Evolutionary conservation across 2,888 invertebrate genomes (phyloP).

Genomic region (Drosophila longiperda): DNA sequence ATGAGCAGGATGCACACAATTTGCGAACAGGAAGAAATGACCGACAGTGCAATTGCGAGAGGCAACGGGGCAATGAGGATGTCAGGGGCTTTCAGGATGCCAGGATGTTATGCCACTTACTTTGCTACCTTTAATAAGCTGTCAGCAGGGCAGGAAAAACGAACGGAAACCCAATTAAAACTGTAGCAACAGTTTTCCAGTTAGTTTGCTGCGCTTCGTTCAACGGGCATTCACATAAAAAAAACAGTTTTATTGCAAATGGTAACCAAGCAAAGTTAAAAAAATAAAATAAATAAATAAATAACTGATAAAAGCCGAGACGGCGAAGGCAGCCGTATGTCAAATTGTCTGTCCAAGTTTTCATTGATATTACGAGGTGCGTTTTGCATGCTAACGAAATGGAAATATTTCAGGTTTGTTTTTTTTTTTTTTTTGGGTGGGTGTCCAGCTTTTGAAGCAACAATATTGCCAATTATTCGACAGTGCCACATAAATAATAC

Average conservation of each 20-base stretch:
- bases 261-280: slow-evolving; percentile 27
- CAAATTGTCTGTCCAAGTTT: slow-evolving; percentile 37
- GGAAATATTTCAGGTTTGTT: slow-evolving; percentile 30
- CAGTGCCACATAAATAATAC: slow-evolving; percentile 20
- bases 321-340: slow-evolving; percentile 51
- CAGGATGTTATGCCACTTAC: slow-evolving; percentile 50
- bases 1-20: slow-evolving; percentile 68
- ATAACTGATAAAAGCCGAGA: neutral
- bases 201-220: slow-evolving; percentile 12
- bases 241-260: slow-evolving; percentile 39
- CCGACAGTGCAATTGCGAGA: slow-evolving; percentile 60
- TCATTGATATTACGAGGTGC: slow-evolving; percentile 43
- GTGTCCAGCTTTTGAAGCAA: slow-evolving; percentile 15
- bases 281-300: slow-evolving; percentile 4
- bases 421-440: slow-evolving; percentile 20
- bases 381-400: slow-evolving; percentile 59
- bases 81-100: slow-evolving; percentile 1
- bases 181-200: slow-evolving; percentile 32
- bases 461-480: slow-evolving; percentile 49
- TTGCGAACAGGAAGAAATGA: slow-evolving; percentile 65
- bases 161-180: slow-evolving; percentile 50
- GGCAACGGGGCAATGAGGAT: slow-evolving; percentile 5
- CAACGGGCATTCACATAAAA: slow-evolving; percentile 45
- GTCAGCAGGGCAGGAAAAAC: slow-evolving; percentile 49
- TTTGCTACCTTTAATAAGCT: slow-evolving; percentile 48